Conservation (phyloP, 2,113 vertebrate genomes). For the Varanus salvator region DNA sequence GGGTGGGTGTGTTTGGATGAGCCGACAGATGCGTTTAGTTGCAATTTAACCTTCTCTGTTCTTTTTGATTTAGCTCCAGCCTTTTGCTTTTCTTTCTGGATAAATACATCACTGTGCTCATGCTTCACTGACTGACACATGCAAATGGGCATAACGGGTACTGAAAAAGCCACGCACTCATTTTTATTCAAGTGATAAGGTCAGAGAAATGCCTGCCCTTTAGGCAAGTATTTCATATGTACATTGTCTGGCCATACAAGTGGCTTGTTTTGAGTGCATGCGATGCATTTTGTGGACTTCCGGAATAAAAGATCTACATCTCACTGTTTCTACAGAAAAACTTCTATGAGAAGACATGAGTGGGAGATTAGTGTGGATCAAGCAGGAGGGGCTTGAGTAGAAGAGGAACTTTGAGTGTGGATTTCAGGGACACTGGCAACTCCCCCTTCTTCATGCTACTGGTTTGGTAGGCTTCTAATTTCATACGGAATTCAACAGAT, state of each 20-base stretch:
- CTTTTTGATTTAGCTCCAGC: slow-evolving; percentile 59
- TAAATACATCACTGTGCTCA: slow-evolving; percentile 35
- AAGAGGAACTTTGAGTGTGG: too few species aligned
- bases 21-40: slow-evolving; percentile 62
- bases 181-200: neutral
- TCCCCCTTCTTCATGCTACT: neutral
- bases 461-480: neutral
- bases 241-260: neutral
- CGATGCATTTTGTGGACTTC: neutral
- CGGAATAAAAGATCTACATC: neutral
- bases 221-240: neutral
- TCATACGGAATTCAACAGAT: neutral
- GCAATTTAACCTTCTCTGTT: slow-evolving; percentile 56
- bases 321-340: too few species aligned
- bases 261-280: neutral
- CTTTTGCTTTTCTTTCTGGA: slow-evolving; percentile 27
- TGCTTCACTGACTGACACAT: slow-evolving; percentile 51
- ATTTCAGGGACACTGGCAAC: neutral
- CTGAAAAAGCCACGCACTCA: neutral
- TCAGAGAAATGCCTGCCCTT: neutral
- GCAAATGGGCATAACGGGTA: slow-evolving; percentile 5
- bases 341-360: too few species aligned
- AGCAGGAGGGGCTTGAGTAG: neutral
- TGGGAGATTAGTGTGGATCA: neutral
- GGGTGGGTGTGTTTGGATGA: slow-evolving; percentile 60